Evolutionary conservation across 2,113 vertebrate genomes (phyloP).

Genomic region (Lepidothrix coronata): DNA sequence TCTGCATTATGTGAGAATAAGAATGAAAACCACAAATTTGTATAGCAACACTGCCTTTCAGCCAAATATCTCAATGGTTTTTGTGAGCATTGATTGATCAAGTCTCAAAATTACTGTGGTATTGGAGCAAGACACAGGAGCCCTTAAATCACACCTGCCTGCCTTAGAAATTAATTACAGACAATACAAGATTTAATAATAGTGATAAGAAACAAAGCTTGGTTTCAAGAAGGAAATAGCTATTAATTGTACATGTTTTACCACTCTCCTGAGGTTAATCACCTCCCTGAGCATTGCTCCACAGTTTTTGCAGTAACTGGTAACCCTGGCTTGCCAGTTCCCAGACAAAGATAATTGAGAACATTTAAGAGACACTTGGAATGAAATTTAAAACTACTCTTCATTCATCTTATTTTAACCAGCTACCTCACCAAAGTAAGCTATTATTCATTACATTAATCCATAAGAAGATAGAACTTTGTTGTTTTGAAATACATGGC

Average conservation of each 20-base stretch:
- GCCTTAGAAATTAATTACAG: not conserved
- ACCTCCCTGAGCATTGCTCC: not conserved
- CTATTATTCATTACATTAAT: not conserved
- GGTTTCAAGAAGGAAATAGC: not conserved
- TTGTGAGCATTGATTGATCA: not conserved
- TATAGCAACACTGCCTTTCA: not conserved
- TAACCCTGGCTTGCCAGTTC: not conserved
- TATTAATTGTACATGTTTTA: not conserved
- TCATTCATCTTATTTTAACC: not conserved
- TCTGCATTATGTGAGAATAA: not conserved
- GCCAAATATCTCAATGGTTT: not conserved
- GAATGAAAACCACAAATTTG: not conserved
- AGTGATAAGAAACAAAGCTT: not conserved
- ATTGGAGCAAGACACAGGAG: not conserved
- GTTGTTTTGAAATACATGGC: not conserved
- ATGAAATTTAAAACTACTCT: not conserved
- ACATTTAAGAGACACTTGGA: not conserved
- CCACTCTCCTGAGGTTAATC: not conserved
- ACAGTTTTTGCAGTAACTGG: not conserved
- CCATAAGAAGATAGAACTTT: not conserved
- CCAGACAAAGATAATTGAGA: not conserved
- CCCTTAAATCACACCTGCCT: not conserved
- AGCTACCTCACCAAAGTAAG: not conserved
- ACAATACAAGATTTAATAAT: not conserved
- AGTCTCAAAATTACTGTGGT: not conserved